Base-by-base conservation (phyloP, 2,888 invertebrate genomes). In the Tromatobia lineatoria region DNA sequence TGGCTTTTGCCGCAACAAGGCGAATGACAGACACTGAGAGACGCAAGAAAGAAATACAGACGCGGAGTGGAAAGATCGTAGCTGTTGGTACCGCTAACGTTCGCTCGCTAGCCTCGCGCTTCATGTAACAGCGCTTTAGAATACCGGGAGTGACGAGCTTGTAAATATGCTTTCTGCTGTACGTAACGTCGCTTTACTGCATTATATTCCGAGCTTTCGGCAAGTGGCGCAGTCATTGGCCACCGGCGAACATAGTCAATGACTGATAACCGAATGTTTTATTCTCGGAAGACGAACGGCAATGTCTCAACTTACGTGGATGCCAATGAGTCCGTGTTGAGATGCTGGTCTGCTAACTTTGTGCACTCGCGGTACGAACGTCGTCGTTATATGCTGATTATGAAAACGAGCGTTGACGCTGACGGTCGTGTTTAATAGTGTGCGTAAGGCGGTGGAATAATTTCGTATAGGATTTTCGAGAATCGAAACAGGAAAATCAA, bases 1-100 rank as follows among this genome's bases (percentile, higher is more conserved):
- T 42, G 64, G 64, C 42, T 66, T 57, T 54, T 52, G 50, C 45
- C 42, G 59, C 64, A 75, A 34, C 45, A 47, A 59, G 47, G 45
- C 45, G 23, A 75, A 25, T 6, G 47, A 45, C 18, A 47, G 15
- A 59, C 38, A 34, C 45, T 13, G 34, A 13, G 69, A 47, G n/a
- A 25, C 18, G 25, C 42, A 29, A 64, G 50, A 50, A 64, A 47
- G 23, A 64, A 59, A 45, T 13, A 45, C 18, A 45, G 38, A 38
- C 18, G 38, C 34, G 29, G 18, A 38, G 66, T 15, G 38, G 61
- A 50, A 20, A 29, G 73, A 71, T 54, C 52, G 34, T 59, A 4
- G 59, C 1, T 34, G 18, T 25, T 59, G 7, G 25, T 59, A 29
- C 3, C 29, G 25, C 59, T 59, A n/a, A 29, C 59, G 59, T 29